phyloP scores from a whole-genome alignment of 2,113 vertebrate species.

The Agapornis roseicollis region DNA sequence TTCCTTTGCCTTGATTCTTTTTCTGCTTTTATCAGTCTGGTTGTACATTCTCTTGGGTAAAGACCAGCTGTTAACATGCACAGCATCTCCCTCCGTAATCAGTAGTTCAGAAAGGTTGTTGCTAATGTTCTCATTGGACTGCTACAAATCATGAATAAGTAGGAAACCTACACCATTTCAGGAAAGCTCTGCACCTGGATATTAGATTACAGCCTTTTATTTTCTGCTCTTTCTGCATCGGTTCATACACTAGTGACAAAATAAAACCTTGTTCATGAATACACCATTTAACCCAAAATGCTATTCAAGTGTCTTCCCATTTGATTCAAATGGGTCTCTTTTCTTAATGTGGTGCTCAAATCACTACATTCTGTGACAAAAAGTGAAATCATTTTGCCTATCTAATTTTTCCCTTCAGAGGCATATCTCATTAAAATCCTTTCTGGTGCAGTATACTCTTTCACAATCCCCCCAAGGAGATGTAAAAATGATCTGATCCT shows the following conservation, averaged over 20 bases:
- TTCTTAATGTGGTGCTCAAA: not conserved
- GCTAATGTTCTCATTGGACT: constrained; percentile 73
- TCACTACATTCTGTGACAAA: not conserved
- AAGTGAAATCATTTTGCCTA: not conserved
- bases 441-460: constrained; percentile 9
- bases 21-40: constrained; percentile 57
- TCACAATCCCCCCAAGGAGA: constrained; percentile 8
- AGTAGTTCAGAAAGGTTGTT: constrained; percentile 79
- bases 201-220: constrained; percentile 51
- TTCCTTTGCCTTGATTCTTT: not conserved
- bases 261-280: constrained; percentile 9
- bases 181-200: constrained; percentile 40
- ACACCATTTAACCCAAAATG: not conserved
- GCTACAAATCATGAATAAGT: constrained; percentile 73
- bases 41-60: constrained; percentile 46
- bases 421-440: constrained; percentile 25
- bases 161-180: constrained; percentile 53
- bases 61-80: constrained; percentile 78
- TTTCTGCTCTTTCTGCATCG: not conserved
- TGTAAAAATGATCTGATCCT: constrained; percentile 10
- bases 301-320: not conserved
- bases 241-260: constrained; percentile 48
- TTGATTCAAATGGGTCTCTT: not conserved
- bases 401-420: not conserved
- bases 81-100: constrained; percentile 75